Conservation (phyloP, 2,113 vertebrate genomes). For the Rhabdomys dilectus region DNA sequence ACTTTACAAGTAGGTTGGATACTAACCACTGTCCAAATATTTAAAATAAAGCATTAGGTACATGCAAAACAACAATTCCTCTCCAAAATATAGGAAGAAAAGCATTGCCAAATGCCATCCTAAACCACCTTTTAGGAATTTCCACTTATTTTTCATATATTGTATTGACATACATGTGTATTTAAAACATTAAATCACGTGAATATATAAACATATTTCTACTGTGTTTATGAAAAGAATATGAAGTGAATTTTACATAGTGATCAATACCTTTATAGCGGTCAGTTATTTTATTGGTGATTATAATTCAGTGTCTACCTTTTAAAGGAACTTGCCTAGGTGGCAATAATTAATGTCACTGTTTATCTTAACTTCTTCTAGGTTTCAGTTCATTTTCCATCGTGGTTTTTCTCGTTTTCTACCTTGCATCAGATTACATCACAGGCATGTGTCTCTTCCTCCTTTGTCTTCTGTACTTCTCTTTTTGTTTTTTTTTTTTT, state of each 20-base stretch:
- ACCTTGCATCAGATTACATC: conserved; percentile 69
- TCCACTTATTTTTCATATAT: conserved; percentile 52
- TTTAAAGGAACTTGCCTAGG: background rate
- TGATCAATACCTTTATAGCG: conserved; percentile 58
- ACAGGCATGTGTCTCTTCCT: conserved; percentile 73
- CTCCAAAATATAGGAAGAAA: conserved; percentile 59
- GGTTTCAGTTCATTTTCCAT: conserved; percentile 63
- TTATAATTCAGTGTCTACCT: conserved; percentile 50
- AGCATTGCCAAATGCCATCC: conserved; percentile 39
- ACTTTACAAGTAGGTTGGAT: conserved; percentile 75
- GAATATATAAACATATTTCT: conserved; percentile 43
- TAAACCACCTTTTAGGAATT: conserved; percentile 56
- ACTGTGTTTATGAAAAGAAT: conserved; percentile 3
- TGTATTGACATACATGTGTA: conserved; percentile 56
- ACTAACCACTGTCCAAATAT: conserved; percentile 62
- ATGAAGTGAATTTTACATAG: conserved; percentile 34
- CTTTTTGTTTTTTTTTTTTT: conserved; percentile 75
- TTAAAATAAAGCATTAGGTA: conserved; percentile 61
- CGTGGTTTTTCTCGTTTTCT: conserved; percentile 73
- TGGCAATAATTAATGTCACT: conserved; percentile 51
- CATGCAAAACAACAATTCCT: conserved; percentile 37
- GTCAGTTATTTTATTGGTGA: conserved; percentile 33
- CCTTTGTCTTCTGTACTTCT: conserved; percentile 82
- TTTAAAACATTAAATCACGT: conserved; percentile 62
- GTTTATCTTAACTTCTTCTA: conserved; percentile 73